Evolutionary conservation across 2,113 vertebrate genomes (phyloP).

Genomic region (Perca schrenkii): DNA sequence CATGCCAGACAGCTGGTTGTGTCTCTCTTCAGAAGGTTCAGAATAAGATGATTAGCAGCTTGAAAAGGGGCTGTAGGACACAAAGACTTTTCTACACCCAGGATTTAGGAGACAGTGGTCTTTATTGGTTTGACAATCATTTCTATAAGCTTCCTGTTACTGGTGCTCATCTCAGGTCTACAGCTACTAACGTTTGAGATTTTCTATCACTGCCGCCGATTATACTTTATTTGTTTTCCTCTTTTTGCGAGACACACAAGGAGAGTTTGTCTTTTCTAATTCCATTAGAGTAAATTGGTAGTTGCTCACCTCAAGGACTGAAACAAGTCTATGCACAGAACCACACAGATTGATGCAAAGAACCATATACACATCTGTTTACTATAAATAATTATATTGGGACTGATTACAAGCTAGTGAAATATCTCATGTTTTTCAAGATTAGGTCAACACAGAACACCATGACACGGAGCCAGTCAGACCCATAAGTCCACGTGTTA

Average conservation of each 20-base stretch:
- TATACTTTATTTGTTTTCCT: not conserved
- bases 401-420: not conserved
- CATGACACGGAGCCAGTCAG: not conserved
- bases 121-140: slow-evolving; percentile 25
- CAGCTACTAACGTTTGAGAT: slow-evolving; percentile 11
- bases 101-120: slow-evolving; percentile 47
- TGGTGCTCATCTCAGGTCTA: not conserved
- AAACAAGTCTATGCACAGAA: slow-evolving; percentile 2
- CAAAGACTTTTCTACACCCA: slow-evolving; percentile 41
- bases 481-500: not conserved
- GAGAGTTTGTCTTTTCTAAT: not conserved
- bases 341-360: not conserved
- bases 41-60: slow-evolving; percentile 64
- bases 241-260: no score
- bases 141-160: slow-evolving; percentile 18
- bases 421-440: not conserved
- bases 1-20: slow-evolving; percentile 27
- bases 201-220: not conserved
- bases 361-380: slow-evolving; percentile 2
- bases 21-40: slow-evolving; percentile 48
- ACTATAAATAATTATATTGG: not conserved
- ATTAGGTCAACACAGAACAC: not conserved
- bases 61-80: no score
- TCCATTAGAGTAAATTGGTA: not conserved
- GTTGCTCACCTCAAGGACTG: not conserved